Evolutionary conservation across 2,888 invertebrate genomes (phyloP).

Genomic region (Neoaliturus tenellus): DNA sequence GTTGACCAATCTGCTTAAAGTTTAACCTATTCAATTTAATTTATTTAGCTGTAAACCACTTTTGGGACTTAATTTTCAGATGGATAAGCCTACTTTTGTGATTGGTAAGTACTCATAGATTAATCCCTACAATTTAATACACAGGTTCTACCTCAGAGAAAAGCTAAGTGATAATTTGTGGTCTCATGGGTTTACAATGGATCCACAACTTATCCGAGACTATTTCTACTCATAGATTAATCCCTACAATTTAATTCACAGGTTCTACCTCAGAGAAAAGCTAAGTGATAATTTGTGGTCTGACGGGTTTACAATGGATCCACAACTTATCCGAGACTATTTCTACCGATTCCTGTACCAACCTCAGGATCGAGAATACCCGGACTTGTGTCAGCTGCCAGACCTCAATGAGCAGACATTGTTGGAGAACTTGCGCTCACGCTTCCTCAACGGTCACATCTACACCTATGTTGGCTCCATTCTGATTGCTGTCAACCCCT

Average conservation of each 20-base stretch:
- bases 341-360: conserved; percentile 94
- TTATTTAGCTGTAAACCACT: too few relatives aligned
- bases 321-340: conserved; percentile 94
- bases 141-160: conserved; percentile 91
- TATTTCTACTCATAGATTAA: too few relatives aligned
- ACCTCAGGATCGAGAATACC: conserved; percentile 95
- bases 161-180: conserved; percentile 90
- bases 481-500: conserved; percentile 95
- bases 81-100: too few relatives aligned
- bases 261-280: conserved; percentile 93
- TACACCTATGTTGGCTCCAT: conserved; percentile 98
- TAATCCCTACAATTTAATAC: too few relatives aligned
- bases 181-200: conserved; percentile 92
- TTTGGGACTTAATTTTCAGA: too few relatives aligned
- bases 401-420: conserved; percentile 96
- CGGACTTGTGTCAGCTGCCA: conserved; percentile 96
- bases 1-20: too few relatives aligned
- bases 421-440: conserved; percentile 90
- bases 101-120: too few relatives aligned
- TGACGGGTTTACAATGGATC: conserved; percentile 92
- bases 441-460: conserved; percentile 94
- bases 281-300: conserved; percentile 90
- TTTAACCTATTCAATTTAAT: too few relatives aligned
- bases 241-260: too few relatives aligned
- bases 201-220: conserved; percentile 94